Evolutionary conservation across 2,888 invertebrate genomes (phyloP).

Genomic region (Hoplodrina ambigua): DNA sequence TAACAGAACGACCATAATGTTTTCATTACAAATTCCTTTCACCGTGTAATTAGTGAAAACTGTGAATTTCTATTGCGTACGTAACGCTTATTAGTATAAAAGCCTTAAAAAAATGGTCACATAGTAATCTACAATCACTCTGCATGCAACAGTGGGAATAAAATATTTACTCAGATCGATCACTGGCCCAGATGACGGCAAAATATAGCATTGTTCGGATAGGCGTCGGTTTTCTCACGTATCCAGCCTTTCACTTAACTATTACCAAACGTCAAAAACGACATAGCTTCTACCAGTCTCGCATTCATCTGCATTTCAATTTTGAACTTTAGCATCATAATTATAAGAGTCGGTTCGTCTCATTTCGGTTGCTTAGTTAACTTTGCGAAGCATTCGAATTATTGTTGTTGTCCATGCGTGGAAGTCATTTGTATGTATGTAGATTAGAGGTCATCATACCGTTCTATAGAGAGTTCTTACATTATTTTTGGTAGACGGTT

Average conservation of each 20-base stretch:
- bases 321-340: slow-evolving; percentile 69
- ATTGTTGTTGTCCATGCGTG: slow-evolving; percentile 88
- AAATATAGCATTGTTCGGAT: slow-evolving; percentile 88
- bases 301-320: slow-evolving; percentile 47
- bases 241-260: slow-evolving; percentile 88
- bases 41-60: slow-evolving; percentile 55
- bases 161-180: slow-evolving; percentile 88
- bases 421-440: slow-evolving; percentile 88
- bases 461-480: slow-evolving; percentile 80
- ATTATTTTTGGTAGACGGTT: slow-evolving; percentile 77
- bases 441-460: slow-evolving; percentile 88
- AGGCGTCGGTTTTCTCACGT: slow-evolving; percentile 89
- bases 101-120: slow-evolving; percentile 54
- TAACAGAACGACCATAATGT: slow-evolving; percentile 48
- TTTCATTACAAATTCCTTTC: slow-evolving; percentile 52
- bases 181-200: slow-evolving; percentile 85
- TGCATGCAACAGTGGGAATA: slow-evolving; percentile 79
- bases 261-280: slow-evolving; percentile 82
- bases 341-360: slow-evolving; percentile 48
- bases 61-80: slow-evolving; percentile 55
- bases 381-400: slow-evolving; percentile 78
- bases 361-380: slow-evolving; percentile 38
- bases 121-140: slow-evolving; percentile 77
- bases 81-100: slow-evolving; percentile 50
- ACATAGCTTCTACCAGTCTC: slow-evolving; percentile 43